Conservation (phyloP, 2,113 vertebrate species). For the Casuarius casuarius region DNA sequence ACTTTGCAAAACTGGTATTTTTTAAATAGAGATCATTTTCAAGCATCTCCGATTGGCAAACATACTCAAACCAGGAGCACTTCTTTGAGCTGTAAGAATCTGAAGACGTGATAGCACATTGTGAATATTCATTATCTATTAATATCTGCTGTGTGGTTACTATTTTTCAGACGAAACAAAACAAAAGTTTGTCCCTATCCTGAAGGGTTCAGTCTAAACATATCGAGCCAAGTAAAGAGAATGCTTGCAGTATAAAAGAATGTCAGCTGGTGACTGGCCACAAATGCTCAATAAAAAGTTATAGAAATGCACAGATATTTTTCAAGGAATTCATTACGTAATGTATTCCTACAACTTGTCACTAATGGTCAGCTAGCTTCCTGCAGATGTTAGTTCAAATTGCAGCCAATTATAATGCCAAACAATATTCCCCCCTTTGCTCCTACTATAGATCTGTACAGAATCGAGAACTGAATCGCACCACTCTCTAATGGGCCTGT, state of each 20-base stretch:
- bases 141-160: not conserved
- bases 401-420: not conserved
- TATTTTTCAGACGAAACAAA: not conserved
- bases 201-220: not conserved
- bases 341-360: not conserved
- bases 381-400: not conserved
- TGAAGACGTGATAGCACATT: not conserved
- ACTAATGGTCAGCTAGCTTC: not conserved
- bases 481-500: not conserved
- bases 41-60: not conserved
- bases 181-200: not conserved
- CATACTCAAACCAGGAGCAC: not conserved
- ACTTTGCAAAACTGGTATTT: not conserved
- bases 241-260: not conserved
- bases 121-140: not conserved
- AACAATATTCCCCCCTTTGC: not conserved
- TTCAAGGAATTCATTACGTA: not conserved
- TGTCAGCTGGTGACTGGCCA: not conserved
- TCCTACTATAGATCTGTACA: not conserved
- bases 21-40: not conserved
- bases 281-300: rapidly evolving
- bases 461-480: not conserved
- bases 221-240: not conserved
- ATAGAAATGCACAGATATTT: not conserved
- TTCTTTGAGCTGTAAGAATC: not conserved